Conservation (phyloP, 2,797 vertebrate genomes). For the Epinephelus coioides region DNA sequence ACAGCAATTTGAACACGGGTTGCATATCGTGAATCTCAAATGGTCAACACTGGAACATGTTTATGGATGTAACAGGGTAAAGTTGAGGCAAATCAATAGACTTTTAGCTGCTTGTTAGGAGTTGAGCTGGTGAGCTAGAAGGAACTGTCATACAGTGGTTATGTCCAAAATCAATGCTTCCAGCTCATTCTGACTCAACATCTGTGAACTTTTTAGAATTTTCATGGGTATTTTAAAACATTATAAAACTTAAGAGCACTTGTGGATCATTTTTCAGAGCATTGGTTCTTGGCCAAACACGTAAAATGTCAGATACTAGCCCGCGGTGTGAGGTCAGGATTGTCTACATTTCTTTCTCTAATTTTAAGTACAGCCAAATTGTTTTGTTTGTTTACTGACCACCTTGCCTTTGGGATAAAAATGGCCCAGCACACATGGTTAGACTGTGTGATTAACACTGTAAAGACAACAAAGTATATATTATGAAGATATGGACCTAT, state of each 20-base stretch:
- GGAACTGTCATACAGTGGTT: conserved; percentile 46
- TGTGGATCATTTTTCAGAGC: conserved; percentile 10
- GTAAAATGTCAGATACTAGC: conserved; percentile 31
- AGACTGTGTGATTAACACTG: not conserved
- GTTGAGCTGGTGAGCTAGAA: conserved; percentile 52
- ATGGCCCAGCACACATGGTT: not conserved
- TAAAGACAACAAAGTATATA: not conserved
- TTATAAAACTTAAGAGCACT: conserved; percentile 11
- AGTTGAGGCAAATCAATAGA: conserved; percentile 70
- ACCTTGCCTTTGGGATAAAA: not conserved
- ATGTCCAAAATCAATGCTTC: conserved; percentile 59
- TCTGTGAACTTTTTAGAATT: conserved; percentile 49
- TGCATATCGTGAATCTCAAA: conserved; percentile 57
- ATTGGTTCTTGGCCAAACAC: conserved; percentile 7
- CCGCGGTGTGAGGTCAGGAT: conserved; percentile 35
- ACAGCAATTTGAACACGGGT: conserved; percentile 38
- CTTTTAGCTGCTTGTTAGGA: conserved; percentile 62
- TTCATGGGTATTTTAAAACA: conserved; percentile 44
- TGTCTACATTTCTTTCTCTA: conserved; percentile 18
- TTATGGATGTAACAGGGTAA: conserved; percentile 68
- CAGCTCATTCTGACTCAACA: conserved; percentile 48
- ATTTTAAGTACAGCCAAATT: not conserved
- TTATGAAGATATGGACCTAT: not conserved
- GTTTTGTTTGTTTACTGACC: not conserved
- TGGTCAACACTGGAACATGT: conserved; percentile 53